Conservation (phyloP, 1,140 invertebrate genomes). For the Drosophila neocordata region DNA sequence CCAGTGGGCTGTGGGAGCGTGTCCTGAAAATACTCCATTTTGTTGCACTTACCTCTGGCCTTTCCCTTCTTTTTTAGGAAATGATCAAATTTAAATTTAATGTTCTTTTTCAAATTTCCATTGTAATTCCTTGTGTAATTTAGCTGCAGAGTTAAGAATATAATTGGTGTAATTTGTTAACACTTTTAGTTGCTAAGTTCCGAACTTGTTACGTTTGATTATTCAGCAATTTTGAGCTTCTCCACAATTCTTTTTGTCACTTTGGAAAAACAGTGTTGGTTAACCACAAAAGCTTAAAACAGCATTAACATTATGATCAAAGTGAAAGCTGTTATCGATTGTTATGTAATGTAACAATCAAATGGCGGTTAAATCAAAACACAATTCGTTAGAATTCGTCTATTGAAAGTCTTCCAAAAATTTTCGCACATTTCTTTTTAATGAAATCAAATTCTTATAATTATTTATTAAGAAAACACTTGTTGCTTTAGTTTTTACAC, state of each 20-base stretch:
- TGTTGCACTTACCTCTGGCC: constrained; percentile 17
- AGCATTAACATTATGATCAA: too few relatives aligned
- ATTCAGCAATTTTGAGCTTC: constrained; percentile 42
- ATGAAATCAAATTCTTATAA: not conserved
- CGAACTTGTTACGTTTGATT: constrained; percentile 19
- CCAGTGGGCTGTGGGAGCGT: constrained; percentile 70
- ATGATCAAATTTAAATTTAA: constrained; percentile 57
- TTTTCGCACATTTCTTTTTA: not conserved
- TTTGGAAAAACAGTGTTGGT: constrained; percentile 1
- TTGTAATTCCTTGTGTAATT: constrained; percentile 2
- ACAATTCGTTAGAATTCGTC: not conserved
- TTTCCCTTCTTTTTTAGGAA: constrained; percentile 18
- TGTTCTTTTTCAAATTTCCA: not conserved
- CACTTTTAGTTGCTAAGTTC: constrained; percentile 42
- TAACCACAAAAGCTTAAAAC: not conserved
- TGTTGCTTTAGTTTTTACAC: constrained; percentile 28
- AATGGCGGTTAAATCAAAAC: not conserved
- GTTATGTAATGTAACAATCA: not conserved
- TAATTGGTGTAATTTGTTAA: constrained; percentile 25
- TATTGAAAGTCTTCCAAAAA: not conserved
- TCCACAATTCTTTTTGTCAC: not conserved
- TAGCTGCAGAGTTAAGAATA: constrained; percentile 1
- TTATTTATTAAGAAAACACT: not conserved
- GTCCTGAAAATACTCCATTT: constrained; percentile 55
- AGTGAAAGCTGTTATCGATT: constrained; percentile 8